Evolutionary conservation across 2,113 vertebrate species (phyloP).

Genomic region (Gobio gobio): DNA sequence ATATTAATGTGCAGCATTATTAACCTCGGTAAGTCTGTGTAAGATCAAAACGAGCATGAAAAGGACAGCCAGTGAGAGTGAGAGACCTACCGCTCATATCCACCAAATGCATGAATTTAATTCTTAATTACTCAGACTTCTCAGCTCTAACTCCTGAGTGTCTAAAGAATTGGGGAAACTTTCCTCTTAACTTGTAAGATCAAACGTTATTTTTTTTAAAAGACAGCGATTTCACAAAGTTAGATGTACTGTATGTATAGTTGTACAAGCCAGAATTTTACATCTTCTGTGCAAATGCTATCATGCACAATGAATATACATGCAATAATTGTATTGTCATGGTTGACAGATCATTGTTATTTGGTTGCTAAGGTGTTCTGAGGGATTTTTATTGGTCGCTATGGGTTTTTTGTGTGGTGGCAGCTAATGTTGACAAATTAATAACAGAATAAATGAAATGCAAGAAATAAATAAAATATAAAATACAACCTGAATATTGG

Average conservation of each 20-base stretch:
- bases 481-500: neutral
- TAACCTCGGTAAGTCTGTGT: constrained; percentile 28
- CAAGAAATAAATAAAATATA: too few relatives aligned
- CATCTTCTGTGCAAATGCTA: neutral
- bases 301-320: neutral
- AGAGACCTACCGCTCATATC: neutral
- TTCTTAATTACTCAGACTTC: constrained; percentile 31
- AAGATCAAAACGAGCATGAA: constrained; percentile 19
- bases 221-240: neutral
- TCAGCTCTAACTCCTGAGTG: neutral
- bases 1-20: constrained; percentile 31
- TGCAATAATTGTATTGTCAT: too few relatives aligned
- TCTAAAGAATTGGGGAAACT: constrained; percentile 1
- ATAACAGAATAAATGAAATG: too few relatives aligned
- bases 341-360: too few relatives aligned
- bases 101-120: neutral
- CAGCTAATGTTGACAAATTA: too few relatives aligned
- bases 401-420: too few relatives aligned
- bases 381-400: too few relatives aligned
- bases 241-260: neutral
- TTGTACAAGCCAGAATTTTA: neutral
- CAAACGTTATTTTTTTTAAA: neutral
- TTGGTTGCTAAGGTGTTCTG: too few relatives aligned
- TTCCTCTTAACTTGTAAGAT: neutral
- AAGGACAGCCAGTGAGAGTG: neutral